A percentile compares a stretch with the other conserved stretches of the same genome.
These are phyloP conservation scores for Gallirallus australis DNA, from an alignment of 2,797 vertebrate genomes.

Conservation along the genomic window DNA sequence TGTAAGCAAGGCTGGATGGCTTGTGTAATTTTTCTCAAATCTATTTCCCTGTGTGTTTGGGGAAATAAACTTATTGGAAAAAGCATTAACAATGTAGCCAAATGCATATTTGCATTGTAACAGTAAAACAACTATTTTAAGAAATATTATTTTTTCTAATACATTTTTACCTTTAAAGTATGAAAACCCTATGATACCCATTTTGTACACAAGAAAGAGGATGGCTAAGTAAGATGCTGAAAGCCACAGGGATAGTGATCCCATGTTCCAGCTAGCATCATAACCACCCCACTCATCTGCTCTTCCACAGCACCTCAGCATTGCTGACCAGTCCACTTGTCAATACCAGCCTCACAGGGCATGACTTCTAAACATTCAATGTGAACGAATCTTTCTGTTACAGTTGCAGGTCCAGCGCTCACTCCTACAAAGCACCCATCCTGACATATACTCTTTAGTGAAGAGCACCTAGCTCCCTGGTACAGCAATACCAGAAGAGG, in stretches of 20 bases:
- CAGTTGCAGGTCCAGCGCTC: background rate
- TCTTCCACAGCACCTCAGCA: background rate
- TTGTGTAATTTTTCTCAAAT: background rate
- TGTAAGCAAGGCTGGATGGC: background rate
- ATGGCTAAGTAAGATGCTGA: background rate
- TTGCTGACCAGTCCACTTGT: background rate
- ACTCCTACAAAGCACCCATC: background rate
- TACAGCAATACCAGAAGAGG: background rate
- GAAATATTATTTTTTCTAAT: background rate
- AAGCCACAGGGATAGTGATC: background rate
- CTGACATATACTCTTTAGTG: background rate
- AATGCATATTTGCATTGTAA: background rate
- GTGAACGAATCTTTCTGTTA: background rate
- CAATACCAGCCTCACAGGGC: background rate
- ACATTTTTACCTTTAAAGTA: background rate
- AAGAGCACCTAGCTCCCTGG: background rate
- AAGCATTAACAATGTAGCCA: background rate
- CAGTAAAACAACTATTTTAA: background rate
- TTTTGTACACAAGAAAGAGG: background rate
- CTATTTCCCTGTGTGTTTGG: background rate
- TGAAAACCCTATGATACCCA: background rate
- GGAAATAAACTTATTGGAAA: background rate
- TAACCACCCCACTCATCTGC: background rate
- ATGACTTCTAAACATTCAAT: background rate
- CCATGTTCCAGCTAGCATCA: accelerated